Base-by-base conservation (phyloP, 2,797 vertebrate genomes). In the Chaetophractus vellerosus region DNA sequence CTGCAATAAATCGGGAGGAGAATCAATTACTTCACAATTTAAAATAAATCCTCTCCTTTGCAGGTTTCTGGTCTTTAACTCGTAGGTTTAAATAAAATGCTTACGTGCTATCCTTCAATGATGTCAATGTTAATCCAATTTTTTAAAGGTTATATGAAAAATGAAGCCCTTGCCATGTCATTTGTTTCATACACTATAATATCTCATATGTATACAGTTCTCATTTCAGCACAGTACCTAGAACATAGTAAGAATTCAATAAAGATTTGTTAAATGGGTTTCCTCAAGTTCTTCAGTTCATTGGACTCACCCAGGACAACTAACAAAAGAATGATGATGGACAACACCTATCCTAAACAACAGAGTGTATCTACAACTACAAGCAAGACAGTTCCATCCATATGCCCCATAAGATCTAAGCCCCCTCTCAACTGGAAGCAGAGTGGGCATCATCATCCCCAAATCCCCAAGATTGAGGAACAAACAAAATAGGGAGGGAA, bases 221-320 rank as follows among this genome's bases (percentile, higher is more conserved):
- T 90, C 33, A 45, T 24, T 86, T 82, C 61, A 72, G 72, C 50
- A 76, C 1, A 76, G 19, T 66, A 74, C 31, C 28, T 85, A 38
- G 63, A 50, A 45, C 28, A 21, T 72, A 82, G 36, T 7, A 80
- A 41, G 9, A 36, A 84, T 78, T 76, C 81, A 83, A 63, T 28
- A 74, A 92, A 82, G 10, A 78, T 28, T 76, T 38, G 11, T 2
- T 69, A 3, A 86, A 57, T 81, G 11, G 11, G n/a, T 92, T 36
- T 63, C 19, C 57, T 63, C 19, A 94, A 95, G 15, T 88, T 81
- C 15, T 76, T 91, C 63, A 79, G 83, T 71, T 71, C 45, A 80
- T n/a, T n/a, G n/a, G n/a, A n/a, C n/a, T n/a, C n/a, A n/a, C n/a
- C n/a, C n/a, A n/a, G n/a, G n/a, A n/a, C n/a, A n/a, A n/a, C n/a